phyloP scores from a whole-genome alignment of 2,797 vertebrate genomes.

The Tokudaia tokunoshimensis region DNA sequence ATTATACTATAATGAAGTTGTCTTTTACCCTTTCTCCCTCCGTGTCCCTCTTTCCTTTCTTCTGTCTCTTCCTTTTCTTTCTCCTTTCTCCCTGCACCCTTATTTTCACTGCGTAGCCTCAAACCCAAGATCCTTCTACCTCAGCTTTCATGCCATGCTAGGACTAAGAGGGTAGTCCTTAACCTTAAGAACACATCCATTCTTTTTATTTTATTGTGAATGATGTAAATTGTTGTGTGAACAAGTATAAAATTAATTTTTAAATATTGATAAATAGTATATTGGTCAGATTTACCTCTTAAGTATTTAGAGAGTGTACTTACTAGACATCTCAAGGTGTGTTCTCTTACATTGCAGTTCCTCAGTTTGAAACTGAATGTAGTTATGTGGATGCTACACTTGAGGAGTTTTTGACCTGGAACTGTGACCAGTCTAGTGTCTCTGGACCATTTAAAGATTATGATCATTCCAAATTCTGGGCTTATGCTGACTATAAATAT shows the following conservation, averaged over 20 bases:
- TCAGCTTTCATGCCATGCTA: background rate
- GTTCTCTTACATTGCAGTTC: slow-evolving; percentile 88
- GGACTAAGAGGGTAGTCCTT: background rate
- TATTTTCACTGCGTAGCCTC: background rate
- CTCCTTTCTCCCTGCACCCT: background rate
- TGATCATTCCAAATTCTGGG: slow-evolving; percentile 92
- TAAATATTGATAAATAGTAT: slow-evolving; percentile 35
- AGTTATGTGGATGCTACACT: slow-evolving; percentile 92
- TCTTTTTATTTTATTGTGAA: slow-evolving; percentile 52
- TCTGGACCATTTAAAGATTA: slow-evolving; percentile 91
- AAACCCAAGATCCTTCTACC: background rate
- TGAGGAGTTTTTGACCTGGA: slow-evolving; percentile 93
- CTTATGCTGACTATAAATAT: slow-evolving; percentile 99
- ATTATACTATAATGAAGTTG: background rate
- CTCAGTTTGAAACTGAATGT: slow-evolving; percentile 96
- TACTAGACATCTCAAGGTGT: slow-evolving; percentile 62
- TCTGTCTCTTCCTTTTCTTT: background rate
- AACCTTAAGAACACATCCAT: slow-evolving; percentile 38
- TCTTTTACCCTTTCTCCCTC: background rate
- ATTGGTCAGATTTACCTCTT: background rate
- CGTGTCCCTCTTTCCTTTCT: background rate
- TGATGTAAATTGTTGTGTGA: slow-evolving; percentile 33
- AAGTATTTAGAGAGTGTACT: slow-evolving; percentile 69
- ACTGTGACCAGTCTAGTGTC: slow-evolving; percentile 74
- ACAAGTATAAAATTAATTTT: slow-evolving; percentile 49